These are phyloP conservation scores for Siphamia tubifer DNA, from an alignment of 2,113 vertebrate species.

Conservation along the genomic window DNA sequence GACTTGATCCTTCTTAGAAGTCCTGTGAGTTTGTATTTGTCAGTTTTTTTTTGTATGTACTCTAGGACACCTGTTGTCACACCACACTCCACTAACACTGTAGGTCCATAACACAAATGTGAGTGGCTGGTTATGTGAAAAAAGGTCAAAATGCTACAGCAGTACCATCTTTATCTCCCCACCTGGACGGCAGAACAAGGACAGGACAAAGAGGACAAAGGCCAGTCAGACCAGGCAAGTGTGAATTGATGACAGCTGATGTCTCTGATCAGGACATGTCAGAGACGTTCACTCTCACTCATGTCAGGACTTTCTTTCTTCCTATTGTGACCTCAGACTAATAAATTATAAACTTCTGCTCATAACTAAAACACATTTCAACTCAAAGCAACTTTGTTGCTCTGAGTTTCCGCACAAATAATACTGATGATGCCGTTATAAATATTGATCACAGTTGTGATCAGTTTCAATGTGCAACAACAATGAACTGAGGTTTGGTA, in stretches of 20 bases:
- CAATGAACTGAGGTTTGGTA: constrained; percentile 39
- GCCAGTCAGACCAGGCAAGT: neutral
- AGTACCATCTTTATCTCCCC: constrained; percentile 44
- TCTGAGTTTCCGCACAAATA: constrained; percentile 41
- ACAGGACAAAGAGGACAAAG: constrained; percentile 1
- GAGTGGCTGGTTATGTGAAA: constrained; percentile 6
- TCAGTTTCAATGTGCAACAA: constrained; percentile 63
- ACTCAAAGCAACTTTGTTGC: constrained; percentile 11
- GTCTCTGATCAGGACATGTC: neutral
- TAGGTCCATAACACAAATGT: constrained; percentile 49
- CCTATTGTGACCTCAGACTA: neutral
- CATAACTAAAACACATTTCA: constrained; percentile 21
- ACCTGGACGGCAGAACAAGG: neutral
- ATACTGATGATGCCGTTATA: constrained; percentile 61
- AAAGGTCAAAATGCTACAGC: constrained; percentile 64
- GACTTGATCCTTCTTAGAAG: constrained; percentile 43
- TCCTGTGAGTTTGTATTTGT: neutral
- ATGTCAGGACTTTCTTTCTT: neutral
- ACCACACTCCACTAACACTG: neutral
- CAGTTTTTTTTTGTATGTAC: constrained; percentile 8
- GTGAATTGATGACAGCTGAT: too few relatives aligned
- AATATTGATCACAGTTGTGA: constrained; percentile 58
- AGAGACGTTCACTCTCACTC: neutral
- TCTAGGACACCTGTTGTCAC: constrained; percentile 34
- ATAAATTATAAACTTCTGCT: constrained; percentile 30